Conservation (phyloP, 2,113 vertebrate species). For the Charadrius vociferus region DNA sequence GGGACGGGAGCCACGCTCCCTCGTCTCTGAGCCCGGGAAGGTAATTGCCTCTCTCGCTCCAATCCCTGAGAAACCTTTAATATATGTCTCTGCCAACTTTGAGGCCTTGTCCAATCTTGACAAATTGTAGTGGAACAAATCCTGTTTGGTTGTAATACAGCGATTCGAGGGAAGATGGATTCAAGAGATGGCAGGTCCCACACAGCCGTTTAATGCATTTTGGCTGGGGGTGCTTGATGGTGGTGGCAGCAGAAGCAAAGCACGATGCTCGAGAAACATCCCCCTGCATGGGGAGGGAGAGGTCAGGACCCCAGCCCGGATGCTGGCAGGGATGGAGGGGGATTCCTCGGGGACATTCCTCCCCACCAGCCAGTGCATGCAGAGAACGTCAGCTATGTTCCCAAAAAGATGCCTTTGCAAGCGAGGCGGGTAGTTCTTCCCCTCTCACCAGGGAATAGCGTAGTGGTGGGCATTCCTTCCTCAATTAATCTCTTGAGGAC, state of each 20-base stretch:
- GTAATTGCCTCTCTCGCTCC: slow-evolving; percentile 36
- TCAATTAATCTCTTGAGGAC: not conserved
- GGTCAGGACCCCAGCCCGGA: not conserved
- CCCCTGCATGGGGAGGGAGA: not conserved
- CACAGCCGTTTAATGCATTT: accelerated
- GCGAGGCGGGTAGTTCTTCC: not conserved
- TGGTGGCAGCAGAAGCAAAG: not conserved
- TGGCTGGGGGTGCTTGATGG: not conserved
- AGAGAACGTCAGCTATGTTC: not conserved
- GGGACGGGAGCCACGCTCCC: not conserved
- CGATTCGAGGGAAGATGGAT: slow-evolving; percentile 50
- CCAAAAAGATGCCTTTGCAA: not conserved
- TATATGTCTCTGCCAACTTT: slow-evolving; percentile 11
- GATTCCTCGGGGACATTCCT: not conserved
- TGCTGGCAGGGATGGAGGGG: not conserved
- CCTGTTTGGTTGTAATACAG: slow-evolving; percentile 56
- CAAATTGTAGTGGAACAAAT: slow-evolving; percentile 70
- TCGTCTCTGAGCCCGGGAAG: not conserved
- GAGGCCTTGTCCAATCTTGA: slow-evolving; percentile 56
- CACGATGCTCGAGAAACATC: accelerated
- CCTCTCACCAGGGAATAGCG: not conserved
- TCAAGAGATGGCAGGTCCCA: not conserved
- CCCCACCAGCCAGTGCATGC: accelerated
- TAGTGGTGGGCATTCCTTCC: not conserved
- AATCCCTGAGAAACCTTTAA: slow-evolving; percentile 51